phyloP scores from a whole-genome alignment of 2,797 vertebrate genomes.

The Mus minutoides region DNA sequence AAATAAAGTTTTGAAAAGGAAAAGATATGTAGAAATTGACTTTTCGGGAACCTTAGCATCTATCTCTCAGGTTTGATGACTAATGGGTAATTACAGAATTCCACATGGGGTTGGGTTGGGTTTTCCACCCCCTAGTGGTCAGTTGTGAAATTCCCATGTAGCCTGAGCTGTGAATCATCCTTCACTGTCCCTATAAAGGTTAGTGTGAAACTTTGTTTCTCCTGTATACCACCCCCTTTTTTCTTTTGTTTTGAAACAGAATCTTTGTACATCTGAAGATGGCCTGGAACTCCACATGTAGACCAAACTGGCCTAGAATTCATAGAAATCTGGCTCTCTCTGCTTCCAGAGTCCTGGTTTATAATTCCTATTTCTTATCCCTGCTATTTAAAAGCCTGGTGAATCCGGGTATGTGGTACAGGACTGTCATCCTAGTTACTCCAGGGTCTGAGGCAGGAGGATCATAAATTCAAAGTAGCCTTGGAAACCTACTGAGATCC shows the following conservation, averaged over 20 bases:
- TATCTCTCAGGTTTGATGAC: not conserved
- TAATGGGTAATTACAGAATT: not conserved
- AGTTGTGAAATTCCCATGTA: not conserved
- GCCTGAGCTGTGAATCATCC: no score
- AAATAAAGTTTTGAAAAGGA: not conserved
- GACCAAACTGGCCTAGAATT: not conserved
- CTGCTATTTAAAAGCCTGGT: not conserved
- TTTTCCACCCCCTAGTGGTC: conserved; percentile 35
- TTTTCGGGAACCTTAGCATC: not conserved
- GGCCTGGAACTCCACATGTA: not conserved
- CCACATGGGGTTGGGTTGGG: not conserved
- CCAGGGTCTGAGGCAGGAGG: not conserved
- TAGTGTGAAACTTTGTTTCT: not conserved
- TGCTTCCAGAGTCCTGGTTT: not conserved
- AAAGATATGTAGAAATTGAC: not conserved
- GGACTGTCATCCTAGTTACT: not conserved
- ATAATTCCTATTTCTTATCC: not conserved
- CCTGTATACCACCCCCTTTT: not conserved
- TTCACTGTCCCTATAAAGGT: not conserved
- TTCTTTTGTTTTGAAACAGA: not conserved
- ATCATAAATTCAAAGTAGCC: not conserved
- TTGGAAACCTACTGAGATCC: not conserved
- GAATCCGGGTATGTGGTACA: not conserved
- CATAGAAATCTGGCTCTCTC: not conserved
- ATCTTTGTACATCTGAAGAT: not conserved